phyloP scores from a whole-genome alignment of 2,797 vertebrate genomes.

The Macropodus opercularis region DNA sequence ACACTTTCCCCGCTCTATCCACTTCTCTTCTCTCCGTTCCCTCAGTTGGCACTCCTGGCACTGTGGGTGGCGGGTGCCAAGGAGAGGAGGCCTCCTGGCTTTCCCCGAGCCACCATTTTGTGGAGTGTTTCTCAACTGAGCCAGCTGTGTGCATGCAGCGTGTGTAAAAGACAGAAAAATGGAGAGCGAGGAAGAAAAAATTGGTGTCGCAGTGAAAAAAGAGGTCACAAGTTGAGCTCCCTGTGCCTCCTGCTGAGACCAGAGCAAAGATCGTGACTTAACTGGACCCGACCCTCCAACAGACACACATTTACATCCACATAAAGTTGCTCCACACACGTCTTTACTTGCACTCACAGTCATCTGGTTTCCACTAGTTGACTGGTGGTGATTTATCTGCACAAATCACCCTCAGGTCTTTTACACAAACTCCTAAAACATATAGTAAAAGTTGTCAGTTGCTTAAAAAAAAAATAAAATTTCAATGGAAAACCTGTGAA shows the following conservation, averaged over 20 bases:
- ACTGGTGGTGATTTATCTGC: neutral
- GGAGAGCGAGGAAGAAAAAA: conserved; percentile 35
- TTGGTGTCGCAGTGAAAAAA: conserved; percentile 52
- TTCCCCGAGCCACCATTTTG: conserved; percentile 52
- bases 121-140: conserved; percentile 21
- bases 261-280: conserved; percentile 54
- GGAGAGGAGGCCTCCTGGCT: conserved; percentile 55
- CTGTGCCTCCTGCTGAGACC: conserved; percentile 46
- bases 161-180: conserved; percentile 1
- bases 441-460: neutral
- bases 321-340: conserved; percentile 28
- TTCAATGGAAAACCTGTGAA: neutral
- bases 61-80: conserved; percentile 60
- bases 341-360: conserved; percentile 18
- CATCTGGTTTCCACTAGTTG: neutral
- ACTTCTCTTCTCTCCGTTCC: conserved; percentile 33
- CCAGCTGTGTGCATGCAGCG: conserved; percentile 45
- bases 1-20: conserved; percentile 26
- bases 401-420: neutral
- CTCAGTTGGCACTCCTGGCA: conserved; percentile 64
- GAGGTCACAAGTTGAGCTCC: conserved; percentile 60
- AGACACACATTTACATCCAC: conserved; percentile 31
- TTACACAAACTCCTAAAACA: neutral
- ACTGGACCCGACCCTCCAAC: conserved; percentile 44
- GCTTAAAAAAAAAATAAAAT: neutral